phyloP scores from a whole-genome alignment of 2,797 vertebrate genomes.

The Enoplosus armatus region DNA sequence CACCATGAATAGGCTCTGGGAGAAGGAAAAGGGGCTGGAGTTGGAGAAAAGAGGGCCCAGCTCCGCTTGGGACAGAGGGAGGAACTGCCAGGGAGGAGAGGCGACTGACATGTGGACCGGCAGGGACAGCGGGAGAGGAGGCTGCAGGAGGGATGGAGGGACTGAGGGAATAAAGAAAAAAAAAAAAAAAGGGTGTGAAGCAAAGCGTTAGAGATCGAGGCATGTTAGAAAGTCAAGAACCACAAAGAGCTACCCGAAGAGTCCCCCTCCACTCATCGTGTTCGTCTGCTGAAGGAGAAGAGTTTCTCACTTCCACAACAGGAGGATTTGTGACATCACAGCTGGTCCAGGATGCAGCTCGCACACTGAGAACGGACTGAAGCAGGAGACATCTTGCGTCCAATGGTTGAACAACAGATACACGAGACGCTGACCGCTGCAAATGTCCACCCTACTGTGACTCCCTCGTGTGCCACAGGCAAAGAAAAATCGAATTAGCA shows the following conservation, averaged over 20 bases:
- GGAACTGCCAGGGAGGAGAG: conserved; percentile 71
- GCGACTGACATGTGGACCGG: conserved; percentile 72
- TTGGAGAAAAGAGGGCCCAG: conserved; percentile 82
- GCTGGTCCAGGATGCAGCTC: neutral
- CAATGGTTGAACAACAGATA: neutral
- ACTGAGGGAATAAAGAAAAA: conserved; percentile 28
- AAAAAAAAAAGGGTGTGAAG: neutral
- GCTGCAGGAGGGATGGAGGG: conserved; percentile 62
- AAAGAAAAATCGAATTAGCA: neutral
- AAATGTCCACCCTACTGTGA: neutral
- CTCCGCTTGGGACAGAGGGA: conserved; percentile 79
- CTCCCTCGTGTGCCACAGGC: neutral
- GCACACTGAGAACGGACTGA: neutral
- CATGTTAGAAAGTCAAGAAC: neutral
- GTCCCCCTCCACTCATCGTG: neutral
- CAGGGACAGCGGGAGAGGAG: conserved; percentile 70
- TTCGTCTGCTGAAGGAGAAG: too few relatives aligned
- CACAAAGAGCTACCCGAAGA: neutral
- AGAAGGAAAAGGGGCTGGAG: conserved; percentile 82
- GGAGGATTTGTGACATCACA: neutral
- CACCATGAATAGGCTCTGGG: conserved; percentile 80
- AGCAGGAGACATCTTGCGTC: neutral
- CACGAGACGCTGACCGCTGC: neutral
- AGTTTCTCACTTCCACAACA: conserved; percentile 4
- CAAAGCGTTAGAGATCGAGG: neutral